phyloP scores from a whole-genome alignment of 2,888 invertebrate species.

The Torymus auratus region DNA sequence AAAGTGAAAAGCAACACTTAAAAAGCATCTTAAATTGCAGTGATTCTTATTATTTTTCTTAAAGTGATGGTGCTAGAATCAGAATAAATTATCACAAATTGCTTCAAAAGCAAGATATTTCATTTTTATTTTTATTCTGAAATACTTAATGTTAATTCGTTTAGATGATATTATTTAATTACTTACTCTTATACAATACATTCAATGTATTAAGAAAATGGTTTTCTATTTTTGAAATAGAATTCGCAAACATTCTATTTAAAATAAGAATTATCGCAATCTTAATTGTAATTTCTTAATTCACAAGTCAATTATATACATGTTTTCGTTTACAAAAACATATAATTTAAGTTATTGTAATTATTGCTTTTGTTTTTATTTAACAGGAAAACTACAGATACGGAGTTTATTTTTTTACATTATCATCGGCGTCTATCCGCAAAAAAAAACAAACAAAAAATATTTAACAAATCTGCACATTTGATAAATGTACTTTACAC shows the following conservation, averaged over 20 bases:
- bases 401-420: conserved; percentile 14
- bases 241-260: not conserved
- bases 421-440: not conserved
- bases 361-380: too few relatives aligned
- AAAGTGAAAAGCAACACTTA: conserved; percentile 43
- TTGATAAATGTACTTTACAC: conserved; percentile 48
- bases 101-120: not conserved
- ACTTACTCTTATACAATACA: not conserved
- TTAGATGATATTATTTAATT: conserved; percentile 1
- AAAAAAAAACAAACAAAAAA: conserved; percentile 4
- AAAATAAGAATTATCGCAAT: too few relatives aligned
- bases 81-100: conserved; percentile 19
- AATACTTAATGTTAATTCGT: not conserved
- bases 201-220: not conserved
- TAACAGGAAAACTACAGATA: not conserved
- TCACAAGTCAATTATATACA: not conserved
- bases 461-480: conserved; percentile 31
- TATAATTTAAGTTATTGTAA: not conserved
- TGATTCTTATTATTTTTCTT: not conserved
- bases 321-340: not conserved
- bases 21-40: conserved; percentile 35
- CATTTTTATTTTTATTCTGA: conserved; percentile 1
- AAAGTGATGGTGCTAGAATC: conserved; percentile 40
- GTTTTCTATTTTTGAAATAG: not conserved
- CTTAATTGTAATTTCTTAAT: not conserved